Base-by-base conservation (phyloP, 1,140 invertebrate species). In the Drosophila asahinai region DNA sequence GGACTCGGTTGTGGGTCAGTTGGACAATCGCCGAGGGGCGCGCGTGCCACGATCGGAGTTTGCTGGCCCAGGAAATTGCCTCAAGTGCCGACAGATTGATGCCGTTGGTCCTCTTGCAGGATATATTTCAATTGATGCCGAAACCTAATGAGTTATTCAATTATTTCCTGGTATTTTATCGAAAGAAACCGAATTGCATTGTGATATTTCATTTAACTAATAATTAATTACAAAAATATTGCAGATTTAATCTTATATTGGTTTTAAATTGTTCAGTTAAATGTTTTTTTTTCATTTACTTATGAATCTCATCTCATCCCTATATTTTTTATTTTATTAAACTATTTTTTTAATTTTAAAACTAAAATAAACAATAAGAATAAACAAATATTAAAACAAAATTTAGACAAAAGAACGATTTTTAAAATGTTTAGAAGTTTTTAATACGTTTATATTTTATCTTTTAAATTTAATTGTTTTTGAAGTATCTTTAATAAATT, bases 41-140 rank as follows among this genome's bases (percentile, higher is more conserved):
- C 81, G 70, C 84, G 84, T 74, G 84, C 73, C 84, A 66, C 17
- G 43, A 43, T 42, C 71, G 22, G 17, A 60, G 38, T 38, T 47
- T 17, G 22, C 27, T 27, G 57, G 47, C 11, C 9, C 19, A 57
- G 66, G 58, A 67, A 73, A 73, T 73, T 73, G 47, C 11, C 25
- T 60, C 54, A 73, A 51, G 67, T 73, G 54, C 58, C 70, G 48
- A 75, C 58, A 75, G 59, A 73, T 73, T 73, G 68, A 73, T 73
- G 68, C 48, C 33, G 52, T 19, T 36, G 30, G 25, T n/a, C 19
- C 19, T 5, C 27, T 30, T 42, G 14, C 17, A 38, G 36, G 36
- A 72, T 71, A 30, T 55, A 55, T 47, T 68, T 68, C 40, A 67
- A 55, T 71, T 67, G 22, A 27, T 1, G 3, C 0, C 19, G 17